These are phyloP conservation scores for Naja naja DNA, from an alignment of 2,113 vertebrate genomes.

Conservation along the genomic window DNA sequence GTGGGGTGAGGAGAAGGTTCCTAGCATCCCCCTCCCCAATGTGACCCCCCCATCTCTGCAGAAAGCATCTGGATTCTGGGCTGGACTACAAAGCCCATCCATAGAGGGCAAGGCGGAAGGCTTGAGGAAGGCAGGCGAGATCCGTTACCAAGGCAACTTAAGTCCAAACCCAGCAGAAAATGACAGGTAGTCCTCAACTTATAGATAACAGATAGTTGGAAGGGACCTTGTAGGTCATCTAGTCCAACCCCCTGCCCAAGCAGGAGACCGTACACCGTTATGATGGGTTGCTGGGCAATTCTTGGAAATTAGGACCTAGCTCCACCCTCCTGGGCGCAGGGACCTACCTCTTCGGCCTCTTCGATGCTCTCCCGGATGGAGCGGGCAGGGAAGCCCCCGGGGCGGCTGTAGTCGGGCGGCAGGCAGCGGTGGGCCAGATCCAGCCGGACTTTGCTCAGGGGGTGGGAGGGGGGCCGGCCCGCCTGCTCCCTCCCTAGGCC, in stretches of 20 bases:
- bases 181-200: too few species aligned
- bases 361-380: constrained; percentile 90
- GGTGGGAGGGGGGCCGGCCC: constrained; percentile 44
- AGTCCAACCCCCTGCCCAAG: too few species aligned
- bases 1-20: too few species aligned
- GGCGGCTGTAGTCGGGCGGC: constrained; percentile 67
- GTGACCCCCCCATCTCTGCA: background rate
- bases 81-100: background rate
- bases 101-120: background rate
- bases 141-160: background rate
- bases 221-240: too few species aligned
- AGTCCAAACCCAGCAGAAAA: background rate
- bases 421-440: constrained; percentile 70
- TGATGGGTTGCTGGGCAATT: too few species aligned
- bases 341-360: constrained; percentile 87
- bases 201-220: too few species aligned
- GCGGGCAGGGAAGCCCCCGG: constrained; percentile 81
- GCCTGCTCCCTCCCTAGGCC: constrained; percentile 61
- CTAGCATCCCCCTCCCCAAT: background rate
- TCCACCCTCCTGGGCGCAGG: constrained; percentile 53
- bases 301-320: constrained; percentile 59
- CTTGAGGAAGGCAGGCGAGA: background rate
- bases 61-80: background rate
- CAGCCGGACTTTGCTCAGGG: constrained; percentile 55
- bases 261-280: too few species aligned